phyloP scores from a whole-genome alignment of 2,797 vertebrate genomes.

The Manis javanica region DNA sequence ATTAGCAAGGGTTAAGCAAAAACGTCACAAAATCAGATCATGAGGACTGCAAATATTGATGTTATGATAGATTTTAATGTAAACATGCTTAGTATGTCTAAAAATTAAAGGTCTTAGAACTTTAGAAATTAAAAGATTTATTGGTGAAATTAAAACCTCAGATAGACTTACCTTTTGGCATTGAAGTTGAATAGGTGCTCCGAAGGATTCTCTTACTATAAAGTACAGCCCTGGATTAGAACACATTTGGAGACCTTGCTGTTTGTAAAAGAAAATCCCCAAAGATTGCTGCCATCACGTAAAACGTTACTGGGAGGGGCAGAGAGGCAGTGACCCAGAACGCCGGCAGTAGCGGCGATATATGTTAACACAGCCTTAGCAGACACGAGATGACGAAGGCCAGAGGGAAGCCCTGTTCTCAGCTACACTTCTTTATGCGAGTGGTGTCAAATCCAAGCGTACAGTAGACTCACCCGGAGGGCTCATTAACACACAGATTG shows the following conservation, averaged over 20 bases:
- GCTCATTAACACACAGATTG: neutral
- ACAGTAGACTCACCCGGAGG: neutral
- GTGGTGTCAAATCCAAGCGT: neutral
- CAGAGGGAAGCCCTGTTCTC: neutral
- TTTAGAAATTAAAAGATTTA: constrained; percentile 18
- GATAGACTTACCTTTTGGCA: neutral
- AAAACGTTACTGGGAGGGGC: neutral
- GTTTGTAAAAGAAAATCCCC: neutral
- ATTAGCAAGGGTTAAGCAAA: neutral
- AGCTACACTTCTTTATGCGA: neutral
- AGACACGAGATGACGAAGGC: neutral
- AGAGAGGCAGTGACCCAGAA: neutral
- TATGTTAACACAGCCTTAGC: neutral
- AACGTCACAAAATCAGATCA: neutral
- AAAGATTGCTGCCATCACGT: neutral
- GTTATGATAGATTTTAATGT: neutral
- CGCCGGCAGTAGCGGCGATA: neutral
- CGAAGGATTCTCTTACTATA: neutral
- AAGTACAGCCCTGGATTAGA: neutral
- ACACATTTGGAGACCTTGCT: neutral
- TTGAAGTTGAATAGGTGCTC: neutral
- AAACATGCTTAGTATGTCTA: neutral
- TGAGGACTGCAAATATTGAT: neutral
- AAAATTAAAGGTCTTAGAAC: neutral
- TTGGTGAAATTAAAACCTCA: constrained; percentile 50